A percentile compares a stretch with the other conserved stretches of the same genome.
phyloP scores from a whole-genome alignment of 2,888 invertebrate genomes.

The Loripinus fragilis region DNA sequence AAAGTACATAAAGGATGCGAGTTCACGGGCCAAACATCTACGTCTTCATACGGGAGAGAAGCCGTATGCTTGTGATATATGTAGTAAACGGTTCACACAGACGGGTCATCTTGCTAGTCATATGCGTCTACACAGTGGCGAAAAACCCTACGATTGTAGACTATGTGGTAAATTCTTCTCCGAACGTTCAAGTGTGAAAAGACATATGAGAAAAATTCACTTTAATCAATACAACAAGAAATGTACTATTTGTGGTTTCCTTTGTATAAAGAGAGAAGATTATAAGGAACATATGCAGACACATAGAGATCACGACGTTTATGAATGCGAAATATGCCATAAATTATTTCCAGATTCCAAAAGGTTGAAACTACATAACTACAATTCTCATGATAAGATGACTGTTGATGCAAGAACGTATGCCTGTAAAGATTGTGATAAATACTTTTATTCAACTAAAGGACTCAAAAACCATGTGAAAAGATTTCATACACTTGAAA shows the following conservation, averaged over 20 bases:
- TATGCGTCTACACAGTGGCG: slow-evolving; percentile 59
- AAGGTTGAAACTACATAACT: slow-evolving; percentile 54
- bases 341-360: slow-evolving; percentile 58
- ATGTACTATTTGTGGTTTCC: slow-evolving; percentile 53
- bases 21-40: slow-evolving; percentile 59
- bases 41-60: slow-evolving; percentile 59
- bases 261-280: slow-evolving; percentile 54
- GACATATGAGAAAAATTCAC: slow-evolving; percentile 61
- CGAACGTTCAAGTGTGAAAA: slow-evolving; percentile 57
- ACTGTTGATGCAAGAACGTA: not conserved
- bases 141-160: slow-evolving; percentile 59
- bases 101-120: slow-evolving; percentile 58
- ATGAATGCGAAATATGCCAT: slow-evolving; percentile 50
- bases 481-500: slow-evolving; percentile 37
- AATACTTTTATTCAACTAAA: slow-evolving; percentile 59
- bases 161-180: slow-evolving; percentile 58
- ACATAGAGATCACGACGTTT: slow-evolving; percentile 49
- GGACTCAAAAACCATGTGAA: slow-evolving; percentile 58
- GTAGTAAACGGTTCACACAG: slow-evolving; percentile 60
- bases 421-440: slow-evolving; percentile 51
- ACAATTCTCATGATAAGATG: slow-evolving; percentile 60
- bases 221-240: slow-evolving; percentile 61
- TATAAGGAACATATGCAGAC: slow-evolving; percentile 52
- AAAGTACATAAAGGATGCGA: slow-evolving; percentile 56
- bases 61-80: slow-evolving; percentile 57